phyloP scores from a whole-genome alignment of 2,888 invertebrate genomes.

The Apotomis turbidana region DNA sequence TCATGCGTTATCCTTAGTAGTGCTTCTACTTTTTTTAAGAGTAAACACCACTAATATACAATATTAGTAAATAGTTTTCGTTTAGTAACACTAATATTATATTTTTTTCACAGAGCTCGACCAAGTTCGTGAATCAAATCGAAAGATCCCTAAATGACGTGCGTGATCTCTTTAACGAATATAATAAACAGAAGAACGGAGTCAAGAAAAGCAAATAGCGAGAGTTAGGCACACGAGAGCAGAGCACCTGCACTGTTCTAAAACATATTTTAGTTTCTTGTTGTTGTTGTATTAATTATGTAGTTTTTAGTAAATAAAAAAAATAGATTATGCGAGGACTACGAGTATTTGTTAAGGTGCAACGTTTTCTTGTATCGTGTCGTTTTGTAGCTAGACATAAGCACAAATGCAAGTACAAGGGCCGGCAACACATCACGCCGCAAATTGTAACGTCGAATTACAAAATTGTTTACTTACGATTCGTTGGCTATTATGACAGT shows the following conservation, averaged over 20 bases:
- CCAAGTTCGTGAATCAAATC: conserved; percentile 90
- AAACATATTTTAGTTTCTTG: conserved; percentile 44
- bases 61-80: no score
- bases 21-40: no score
- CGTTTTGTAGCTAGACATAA: conserved; percentile 20
- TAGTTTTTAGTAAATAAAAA: conserved; percentile 38
- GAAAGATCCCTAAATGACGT: conserved; percentile 89
- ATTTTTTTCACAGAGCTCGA: conserved; percentile 87
- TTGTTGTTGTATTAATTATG: conserved; percentile 44
- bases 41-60: no score
- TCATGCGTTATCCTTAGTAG: no score
- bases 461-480: conserved; percentile 9
- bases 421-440: conserved; percentile 8
- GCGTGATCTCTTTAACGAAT: conserved; percentile 86
- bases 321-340: conserved; percentile 22
- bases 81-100: conserved; percentile 15
- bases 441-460: neutral
- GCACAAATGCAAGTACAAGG: conserved; percentile 26
- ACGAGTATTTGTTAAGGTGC: conserved; percentile 27
- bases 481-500: conserved; percentile 9
- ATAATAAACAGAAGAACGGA: conserved; percentile 74
- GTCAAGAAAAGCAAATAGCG: conserved; percentile 57
- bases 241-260: conserved; percentile 50
- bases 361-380: conserved; percentile 26
- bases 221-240: conserved; percentile 20